phyloP scores from a whole-genome alignment of 2,888 invertebrate species.

The Chrysolina haemoptera region DNA sequence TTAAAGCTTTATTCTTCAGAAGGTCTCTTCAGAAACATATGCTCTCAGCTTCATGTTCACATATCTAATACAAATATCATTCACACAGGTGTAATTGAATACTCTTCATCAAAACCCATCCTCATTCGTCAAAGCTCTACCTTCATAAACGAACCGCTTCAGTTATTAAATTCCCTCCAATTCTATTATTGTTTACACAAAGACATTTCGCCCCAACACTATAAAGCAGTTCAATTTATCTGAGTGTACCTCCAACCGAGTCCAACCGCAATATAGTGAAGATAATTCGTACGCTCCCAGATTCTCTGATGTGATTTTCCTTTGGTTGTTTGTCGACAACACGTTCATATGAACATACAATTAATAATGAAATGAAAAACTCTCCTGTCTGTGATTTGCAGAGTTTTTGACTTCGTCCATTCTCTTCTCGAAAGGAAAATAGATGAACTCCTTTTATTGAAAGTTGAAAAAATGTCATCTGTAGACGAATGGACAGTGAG shows the following conservation, averaged over 20 bases:
- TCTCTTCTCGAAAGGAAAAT: no score
- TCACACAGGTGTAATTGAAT: not conserved
- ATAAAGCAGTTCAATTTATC: slow-evolving; percentile 14
- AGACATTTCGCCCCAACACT: slow-evolving; percentile 7
- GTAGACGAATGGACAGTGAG: no score
- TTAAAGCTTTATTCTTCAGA: no score
- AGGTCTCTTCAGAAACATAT: no score
- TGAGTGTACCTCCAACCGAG: slow-evolving; percentile 1
- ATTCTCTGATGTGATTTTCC: not conserved
- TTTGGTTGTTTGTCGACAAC: not conserved
- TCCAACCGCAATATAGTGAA: not conserved
- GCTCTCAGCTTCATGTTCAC: no score
- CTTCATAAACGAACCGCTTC: not conserved
- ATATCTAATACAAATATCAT: no score
- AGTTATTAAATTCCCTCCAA: slow-evolving; percentile 2
- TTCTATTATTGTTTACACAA: not conserved
- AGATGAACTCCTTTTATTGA: no score
- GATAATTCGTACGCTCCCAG: not conserved
- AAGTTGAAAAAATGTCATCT: no score
- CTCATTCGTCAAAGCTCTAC: not conserved
- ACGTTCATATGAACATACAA: not conserved
- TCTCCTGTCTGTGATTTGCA: no score
- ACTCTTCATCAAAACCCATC: not conserved
- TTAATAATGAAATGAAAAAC: no score
- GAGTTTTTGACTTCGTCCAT: no score